Conservation (phyloP, 2,888 invertebrate species). For the Pachliopta kotzebuea region DNA sequence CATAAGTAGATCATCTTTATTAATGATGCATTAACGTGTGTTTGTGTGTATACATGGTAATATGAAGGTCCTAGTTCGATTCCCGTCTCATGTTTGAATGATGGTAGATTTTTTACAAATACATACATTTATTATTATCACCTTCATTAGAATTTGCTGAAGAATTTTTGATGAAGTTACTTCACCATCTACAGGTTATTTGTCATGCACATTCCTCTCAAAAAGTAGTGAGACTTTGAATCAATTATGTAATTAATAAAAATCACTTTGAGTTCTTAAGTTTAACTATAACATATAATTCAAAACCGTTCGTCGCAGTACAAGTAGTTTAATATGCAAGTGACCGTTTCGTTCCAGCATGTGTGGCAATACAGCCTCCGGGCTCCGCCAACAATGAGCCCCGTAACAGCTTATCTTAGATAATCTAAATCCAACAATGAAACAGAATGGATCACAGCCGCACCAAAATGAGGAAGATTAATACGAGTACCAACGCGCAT, state of each 20-base stretch:
- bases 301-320: background rate
- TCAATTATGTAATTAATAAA: background rate
- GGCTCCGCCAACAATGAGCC: constrained; percentile 37
- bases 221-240: background rate
- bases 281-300: background rate
- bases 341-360: constrained; percentile 22
- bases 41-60: too few species aligned
- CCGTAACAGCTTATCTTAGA: constrained; percentile 33
- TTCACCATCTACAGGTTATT: too few species aligned
- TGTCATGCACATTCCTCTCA: background rate
- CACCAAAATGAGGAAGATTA: constrained; percentile 41
- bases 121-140: too few species aligned
- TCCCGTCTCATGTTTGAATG: too few species aligned
- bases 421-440: constrained; percentile 41
- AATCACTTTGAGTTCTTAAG: background rate
- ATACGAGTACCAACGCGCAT: constrained; percentile 39
- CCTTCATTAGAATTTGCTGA: too few species aligned
- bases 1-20: too few species aligned
- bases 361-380: constrained; percentile 31
- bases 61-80: too few species aligned
- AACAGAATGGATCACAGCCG: constrained; percentile 36
- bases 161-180: too few species aligned
- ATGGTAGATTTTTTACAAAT: too few species aligned
- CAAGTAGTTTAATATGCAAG: background rate
- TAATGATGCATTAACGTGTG: too few species aligned